Evolutionary conservation across 1,140 invertebrate genomes (phyloP).

Genomic region (Gonatopus flavifemur): DNA sequence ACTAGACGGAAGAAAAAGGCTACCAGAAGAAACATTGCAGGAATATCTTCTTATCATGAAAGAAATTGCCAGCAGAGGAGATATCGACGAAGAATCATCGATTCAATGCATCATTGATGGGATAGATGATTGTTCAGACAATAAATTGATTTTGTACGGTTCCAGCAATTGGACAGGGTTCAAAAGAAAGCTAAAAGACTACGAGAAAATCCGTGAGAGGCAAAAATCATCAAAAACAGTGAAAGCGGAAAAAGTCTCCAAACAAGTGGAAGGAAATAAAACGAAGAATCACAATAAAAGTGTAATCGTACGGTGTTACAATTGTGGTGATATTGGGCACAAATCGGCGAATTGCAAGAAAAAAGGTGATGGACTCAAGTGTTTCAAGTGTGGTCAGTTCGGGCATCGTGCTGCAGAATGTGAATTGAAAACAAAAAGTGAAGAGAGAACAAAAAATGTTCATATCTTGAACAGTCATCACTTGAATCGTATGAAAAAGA

Average conservation of each 20-base stretch:
- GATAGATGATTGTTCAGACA: slow-evolving; percentile 18
- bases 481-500: slow-evolving; percentile 3
- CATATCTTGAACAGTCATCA: not conserved
- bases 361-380: slow-evolving; percentile 3
- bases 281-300: not conserved
- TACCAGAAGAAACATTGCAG: slow-evolving; percentile 4
- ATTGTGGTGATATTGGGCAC: slow-evolving; percentile 12
- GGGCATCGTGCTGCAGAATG: slow-evolving; percentile 6
- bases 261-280: not conserved
- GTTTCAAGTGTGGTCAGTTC: slow-evolving; percentile 11
- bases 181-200: slow-evolving; percentile 13
- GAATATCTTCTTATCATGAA: slow-evolving; percentile 16
- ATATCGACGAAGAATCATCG: slow-evolving; percentile 21
- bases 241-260: not conserved
- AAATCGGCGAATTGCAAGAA: slow-evolving; percentile 1
- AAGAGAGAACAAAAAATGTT: not conserved
- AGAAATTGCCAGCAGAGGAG: slow-evolving; percentile 8
- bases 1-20: slow-evolving; percentile 3
- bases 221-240: not conserved
- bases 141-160: slow-evolving; percentile 26
- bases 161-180: slow-evolving; percentile 11
- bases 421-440: not conserved
- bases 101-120: slow-evolving; percentile 38
- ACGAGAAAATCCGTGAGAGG: slow-evolving; percentile 1
- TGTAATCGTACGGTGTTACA: slow-evolving; percentile 1